Base-by-base conservation (phyloP, 2,113 vertebrate species). In the Mustela nigripes region DNA sequence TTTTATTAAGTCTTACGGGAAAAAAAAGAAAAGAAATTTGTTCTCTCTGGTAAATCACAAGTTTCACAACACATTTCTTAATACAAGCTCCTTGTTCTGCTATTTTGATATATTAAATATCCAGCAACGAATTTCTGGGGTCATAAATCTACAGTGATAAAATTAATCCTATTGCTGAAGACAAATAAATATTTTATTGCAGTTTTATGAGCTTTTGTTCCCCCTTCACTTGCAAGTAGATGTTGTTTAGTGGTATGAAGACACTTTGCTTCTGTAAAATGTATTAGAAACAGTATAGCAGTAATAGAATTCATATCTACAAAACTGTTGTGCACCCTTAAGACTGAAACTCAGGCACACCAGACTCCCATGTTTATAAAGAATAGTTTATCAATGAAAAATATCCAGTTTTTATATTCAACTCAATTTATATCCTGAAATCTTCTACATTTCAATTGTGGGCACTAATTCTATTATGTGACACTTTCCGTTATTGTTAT, bases 131-230 rank as follows among this genome's bases (percentile, higher is more conserved):
- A 98, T 98, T 98, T 99, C 97, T 97, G 97, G 95, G 94, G 95
- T 98, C 98, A 98, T 99, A 99, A 99, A 99, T 99, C 99, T 98
- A 97, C 85, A 97, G 91, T 98, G 98, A 99, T 99, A 98, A 99
- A 99, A 99, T 99, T 99, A 99, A 99, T 98, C 98, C 94, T 98
- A 98, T 98, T 98, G 89, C 98, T 98, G 98, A 98, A 98, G 95
- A 98, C 97, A 99, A 99, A 99, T 99, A 99, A 99, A 99, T 99
- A 99, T 99, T 99, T 99, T 98, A 99, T 99, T 98, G 96, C 97
- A 97, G 81, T 98, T 99, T 99, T 99, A 99, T 99, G 98, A 99
- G 98, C 85, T 98, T 99, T 99, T 98, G 96, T 98, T 98, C 98
- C 96, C 88, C 97, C 98, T 98, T 98, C 89, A 93, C 94, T 99